Evolutionary conservation across 1,140 invertebrate genomes (phyloP).

Genomic region (Maconellicoccus hirsutus): DNA sequence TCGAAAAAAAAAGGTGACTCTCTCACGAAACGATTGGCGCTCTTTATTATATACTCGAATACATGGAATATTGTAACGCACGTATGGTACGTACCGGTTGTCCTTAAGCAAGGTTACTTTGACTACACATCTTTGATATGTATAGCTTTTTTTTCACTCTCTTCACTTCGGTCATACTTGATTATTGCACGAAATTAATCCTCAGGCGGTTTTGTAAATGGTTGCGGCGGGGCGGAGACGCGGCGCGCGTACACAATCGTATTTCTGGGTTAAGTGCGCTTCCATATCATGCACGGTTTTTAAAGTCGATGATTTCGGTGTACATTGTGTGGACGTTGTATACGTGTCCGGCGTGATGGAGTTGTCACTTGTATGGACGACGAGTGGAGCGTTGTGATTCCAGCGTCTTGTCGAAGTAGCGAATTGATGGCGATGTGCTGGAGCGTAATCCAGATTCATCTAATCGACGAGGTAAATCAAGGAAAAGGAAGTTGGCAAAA

Average conservation of each 20-base stretch:
- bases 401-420: too few species aligned
- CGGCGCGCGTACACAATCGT: background rate
- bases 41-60: background rate
- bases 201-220: background rate
- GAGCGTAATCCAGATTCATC: too few species aligned
- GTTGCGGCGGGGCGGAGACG: background rate
- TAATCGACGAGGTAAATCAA: too few species aligned
- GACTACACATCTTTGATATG: constrained; percentile 3
- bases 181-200: constrained; percentile 16
- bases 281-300: too few species aligned
- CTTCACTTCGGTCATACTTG: constrained; percentile 16
- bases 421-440: too few species aligned
- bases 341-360: too few species aligned
- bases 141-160: background rate
- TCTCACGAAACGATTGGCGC: background rate
- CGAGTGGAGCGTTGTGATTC: too few species aligned
- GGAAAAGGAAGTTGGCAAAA: too few species aligned
- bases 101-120: constrained; percentile 20
- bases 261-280: constrained; percentile 6
- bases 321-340: too few species aligned
- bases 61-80: background rate
- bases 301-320: too few species aligned
- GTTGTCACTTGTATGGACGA: too few species aligned
- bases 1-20: background rate
- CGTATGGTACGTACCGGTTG: background rate